Conservation (phyloP, 2,888 invertebrate genomes). For the Camponotus fellah region DNA sequence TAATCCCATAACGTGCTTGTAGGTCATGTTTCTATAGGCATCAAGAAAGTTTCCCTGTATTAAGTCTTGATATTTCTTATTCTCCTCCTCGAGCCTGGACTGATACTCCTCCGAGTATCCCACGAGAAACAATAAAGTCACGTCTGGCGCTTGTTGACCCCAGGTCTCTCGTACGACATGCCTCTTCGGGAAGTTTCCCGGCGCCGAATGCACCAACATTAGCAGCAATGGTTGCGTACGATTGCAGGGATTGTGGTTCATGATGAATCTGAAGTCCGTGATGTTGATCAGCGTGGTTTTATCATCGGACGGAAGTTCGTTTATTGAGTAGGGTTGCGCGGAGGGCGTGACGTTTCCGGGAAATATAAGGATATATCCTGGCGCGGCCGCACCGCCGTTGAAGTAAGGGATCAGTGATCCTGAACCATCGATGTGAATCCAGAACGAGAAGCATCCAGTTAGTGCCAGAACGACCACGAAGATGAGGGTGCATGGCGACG, state of each 20-base stretch:
- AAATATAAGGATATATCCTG: conserved; percentile 75
- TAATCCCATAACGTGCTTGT: conserved; percentile 88
- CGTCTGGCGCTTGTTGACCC: conserved; percentile 82
- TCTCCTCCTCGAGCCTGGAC: conserved; percentile 82
- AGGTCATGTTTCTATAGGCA: conserved; percentile 87
- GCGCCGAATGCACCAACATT: conserved; percentile 87
- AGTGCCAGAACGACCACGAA: conserved; percentile 78
- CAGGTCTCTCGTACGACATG: conserved; percentile 86
- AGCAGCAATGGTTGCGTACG: conserved; percentile 85
- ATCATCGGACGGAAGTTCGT: conserved; percentile 81
- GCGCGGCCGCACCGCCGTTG: conserved; percentile 65
- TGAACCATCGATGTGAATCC: conserved; percentile 78
- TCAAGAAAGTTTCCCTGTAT: conserved; percentile 87
- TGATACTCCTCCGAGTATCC: conserved; percentile 83
- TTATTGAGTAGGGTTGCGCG: conserved; percentile 74
- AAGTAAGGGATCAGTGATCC: conserved; percentile 65
- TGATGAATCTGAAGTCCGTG: conserved; percentile 88
- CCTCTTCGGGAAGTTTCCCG: conserved; percentile 85
- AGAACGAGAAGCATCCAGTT: conserved; percentile 80
- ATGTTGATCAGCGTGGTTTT: conserved; percentile 85
- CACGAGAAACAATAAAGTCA: conserved; percentile 85
- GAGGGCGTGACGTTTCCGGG: conserved; percentile 75
- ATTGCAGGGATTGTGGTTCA: conserved; percentile 88
- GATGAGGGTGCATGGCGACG: conserved; percentile 79
- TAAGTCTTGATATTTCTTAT: conserved; percentile 85